These are phyloP conservation scores for Apodemia hepburni DNA, from an alignment of 2,888 invertebrate genomes.

Conservation along the genomic window DNA sequence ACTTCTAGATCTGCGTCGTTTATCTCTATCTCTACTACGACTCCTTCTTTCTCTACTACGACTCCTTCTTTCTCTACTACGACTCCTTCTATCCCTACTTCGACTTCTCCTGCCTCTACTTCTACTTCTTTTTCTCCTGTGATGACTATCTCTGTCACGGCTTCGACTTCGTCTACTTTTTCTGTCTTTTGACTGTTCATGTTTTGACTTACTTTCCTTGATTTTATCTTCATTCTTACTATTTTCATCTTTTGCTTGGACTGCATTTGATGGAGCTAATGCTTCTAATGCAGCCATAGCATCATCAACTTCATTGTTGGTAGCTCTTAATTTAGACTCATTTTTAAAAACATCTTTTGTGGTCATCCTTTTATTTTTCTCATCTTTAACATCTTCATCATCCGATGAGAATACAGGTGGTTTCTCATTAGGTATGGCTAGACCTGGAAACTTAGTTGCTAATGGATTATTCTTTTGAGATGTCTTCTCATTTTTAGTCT, in stretches of 20 bases:
- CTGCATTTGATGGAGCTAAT: constrained; percentile 84
- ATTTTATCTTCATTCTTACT: constrained; percentile 43
- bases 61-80: constrained; percentile 39
- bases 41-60: constrained; percentile 38
- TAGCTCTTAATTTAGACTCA: constrained; percentile 42
- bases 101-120: constrained; percentile 41
- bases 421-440: constrained; percentile 89
- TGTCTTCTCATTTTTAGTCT: constrained; percentile 22
- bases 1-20: constrained; percentile 46
- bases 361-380: constrained; percentile 52
- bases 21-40: constrained; percentile 40
- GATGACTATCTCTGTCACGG: constrained; percentile 36
- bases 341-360: constrained; percentile 67
- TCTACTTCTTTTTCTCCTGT: constrained; percentile 39
- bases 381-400: constrained; percentile 50
- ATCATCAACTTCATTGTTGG: constrained; percentile 83
- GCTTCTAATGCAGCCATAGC: constrained; percentile 93
- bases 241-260: constrained; percentile 36
- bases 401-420: constrained; percentile 62
- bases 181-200: constrained; percentile 48
- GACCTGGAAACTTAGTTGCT: constrained; percentile 87
- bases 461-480: constrained; percentile 23
- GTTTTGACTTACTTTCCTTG: constrained; percentile 43
- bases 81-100: constrained; percentile 36
- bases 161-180: constrained; percentile 40